A percentile compares a stretch with the other conserved stretches of the same genome.
phyloP scores from a whole-genome alignment of 1,140 invertebrate genomes.

The Leptinotarsa texana region DNA sequence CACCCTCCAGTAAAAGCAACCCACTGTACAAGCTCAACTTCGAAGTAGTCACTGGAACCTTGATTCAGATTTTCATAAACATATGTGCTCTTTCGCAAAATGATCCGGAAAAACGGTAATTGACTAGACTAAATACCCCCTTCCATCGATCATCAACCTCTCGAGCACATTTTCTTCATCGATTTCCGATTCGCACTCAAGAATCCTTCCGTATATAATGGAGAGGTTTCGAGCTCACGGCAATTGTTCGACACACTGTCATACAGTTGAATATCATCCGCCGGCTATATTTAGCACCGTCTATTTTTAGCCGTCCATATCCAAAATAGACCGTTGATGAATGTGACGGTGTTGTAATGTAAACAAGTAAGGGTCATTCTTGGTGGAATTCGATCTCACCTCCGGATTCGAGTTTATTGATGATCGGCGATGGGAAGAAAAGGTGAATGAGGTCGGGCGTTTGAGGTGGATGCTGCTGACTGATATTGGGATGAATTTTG shows the following conservation, averaged over 20 bases:
- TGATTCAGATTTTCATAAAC: too few species aligned
- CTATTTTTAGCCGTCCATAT: conserved; percentile 6
- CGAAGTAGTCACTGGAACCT: too few species aligned
- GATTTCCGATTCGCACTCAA: background rate
- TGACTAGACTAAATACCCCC: too few species aligned
- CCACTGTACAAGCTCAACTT: too few species aligned
- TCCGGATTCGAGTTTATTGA: too few species aligned
- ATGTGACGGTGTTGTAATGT: conserved; percentile 9
- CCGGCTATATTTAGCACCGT: conserved; percentile 6
- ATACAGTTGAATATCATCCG: conserved; percentile 13
- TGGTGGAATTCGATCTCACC: conserved; percentile 4
- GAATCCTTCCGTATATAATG: background rate
- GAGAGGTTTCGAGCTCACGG: background rate
- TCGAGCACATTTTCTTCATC: background rate
- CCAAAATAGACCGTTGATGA: conserved; percentile 18
- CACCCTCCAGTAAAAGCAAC: too few species aligned
- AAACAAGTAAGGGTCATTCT: conserved; percentile 13
- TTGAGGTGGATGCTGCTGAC: too few species aligned
- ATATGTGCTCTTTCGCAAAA: too few species aligned
- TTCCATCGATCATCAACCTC: background rate
- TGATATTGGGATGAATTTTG: too few species aligned
- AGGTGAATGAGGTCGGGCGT: too few species aligned
- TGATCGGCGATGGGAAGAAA: too few species aligned
- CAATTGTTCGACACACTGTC: background rate
- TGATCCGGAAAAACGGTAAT: too few species aligned